phyloP scores from a whole-genome alignment of 1,140 invertebrate genomes.

The Ostrea edulis region DNA sequence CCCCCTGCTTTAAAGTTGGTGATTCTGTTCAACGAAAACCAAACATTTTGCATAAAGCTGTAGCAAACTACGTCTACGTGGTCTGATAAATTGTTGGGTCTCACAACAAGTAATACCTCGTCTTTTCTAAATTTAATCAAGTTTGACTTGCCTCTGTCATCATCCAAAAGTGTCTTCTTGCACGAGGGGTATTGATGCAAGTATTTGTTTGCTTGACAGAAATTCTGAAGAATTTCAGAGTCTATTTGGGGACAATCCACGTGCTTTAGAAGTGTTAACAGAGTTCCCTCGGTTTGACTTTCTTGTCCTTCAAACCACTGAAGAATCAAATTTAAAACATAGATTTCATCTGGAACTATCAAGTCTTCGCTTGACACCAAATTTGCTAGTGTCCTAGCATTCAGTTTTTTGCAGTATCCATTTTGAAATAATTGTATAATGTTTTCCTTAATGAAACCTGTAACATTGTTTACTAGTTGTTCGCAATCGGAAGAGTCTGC shows the following conservation, averaged over 20 bases:
- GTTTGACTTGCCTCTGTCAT: not conserved
- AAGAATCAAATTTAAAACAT: not conserved
- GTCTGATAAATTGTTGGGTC: constrained; percentile 17
- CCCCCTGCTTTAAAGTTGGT: constrained; percentile 13
- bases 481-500: constrained; percentile 64
- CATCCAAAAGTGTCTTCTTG: not conserved
- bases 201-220: not conserved
- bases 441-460: not conserved
- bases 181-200: not conserved
- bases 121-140: constrained; percentile 18
- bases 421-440: not conserved
- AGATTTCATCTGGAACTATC: not conserved
- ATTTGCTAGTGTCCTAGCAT: not conserved
- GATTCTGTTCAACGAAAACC: constrained; percentile 19
- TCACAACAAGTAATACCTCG: constrained; percentile 37
- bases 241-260: not conserved
- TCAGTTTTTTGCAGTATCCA: not conserved
- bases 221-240: not conserved
- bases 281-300: not conserved
- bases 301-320: constrained; percentile 6
- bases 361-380: constrained; percentile 4
- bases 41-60: constrained; percentile 25
- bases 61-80: constrained; percentile 35
- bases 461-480: not conserved
- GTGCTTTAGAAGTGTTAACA: not conserved